Conservation (phyloP, 2,113 vertebrate genomes). For the Piaya cayana region DNA sequence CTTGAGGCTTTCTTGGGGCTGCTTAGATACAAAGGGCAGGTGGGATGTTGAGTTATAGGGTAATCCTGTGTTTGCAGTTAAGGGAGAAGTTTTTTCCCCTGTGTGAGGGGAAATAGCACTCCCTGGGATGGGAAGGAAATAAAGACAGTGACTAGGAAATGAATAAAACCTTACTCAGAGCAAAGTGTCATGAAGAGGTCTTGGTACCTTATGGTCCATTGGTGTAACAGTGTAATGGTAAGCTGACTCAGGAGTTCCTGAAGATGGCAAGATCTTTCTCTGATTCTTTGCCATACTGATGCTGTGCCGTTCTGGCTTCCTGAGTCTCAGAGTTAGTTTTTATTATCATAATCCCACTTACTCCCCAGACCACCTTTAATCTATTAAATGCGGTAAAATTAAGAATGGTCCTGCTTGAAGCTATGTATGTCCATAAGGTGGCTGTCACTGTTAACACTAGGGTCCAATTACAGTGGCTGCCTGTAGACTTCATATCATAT, state of each 20-base stretch:
- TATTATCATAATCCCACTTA: neutral
- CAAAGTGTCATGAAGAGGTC: neutral
- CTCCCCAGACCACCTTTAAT: neutral
- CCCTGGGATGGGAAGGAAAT: neutral
- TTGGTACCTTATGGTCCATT: neutral
- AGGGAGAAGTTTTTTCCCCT: neutral
- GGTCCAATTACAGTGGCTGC: neutral
- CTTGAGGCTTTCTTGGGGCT: neutral
- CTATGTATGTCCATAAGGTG: neutral
- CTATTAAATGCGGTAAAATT: neutral
- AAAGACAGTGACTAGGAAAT: neutral
- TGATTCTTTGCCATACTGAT: neutral
- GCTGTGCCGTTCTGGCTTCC: neutral
- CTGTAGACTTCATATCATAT: neutral
- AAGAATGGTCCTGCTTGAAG: neutral
- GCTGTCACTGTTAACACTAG: neutral
- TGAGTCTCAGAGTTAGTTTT: neutral
- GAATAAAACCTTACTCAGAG: neutral
- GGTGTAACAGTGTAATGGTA: neutral
- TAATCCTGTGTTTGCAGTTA: neutral
- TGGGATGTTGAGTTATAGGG: neutral
- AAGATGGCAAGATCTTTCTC: neutral
- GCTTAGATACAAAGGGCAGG: neutral
- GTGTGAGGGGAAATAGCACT: neutral
- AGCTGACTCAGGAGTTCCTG: neutral